Percentiles rank a stretch among this genome's conserved stretches.
Evolutionary conservation across 2,113 vertebrate genomes (phyloP).

Genomic region (Salminus brasiliensis): DNA sequence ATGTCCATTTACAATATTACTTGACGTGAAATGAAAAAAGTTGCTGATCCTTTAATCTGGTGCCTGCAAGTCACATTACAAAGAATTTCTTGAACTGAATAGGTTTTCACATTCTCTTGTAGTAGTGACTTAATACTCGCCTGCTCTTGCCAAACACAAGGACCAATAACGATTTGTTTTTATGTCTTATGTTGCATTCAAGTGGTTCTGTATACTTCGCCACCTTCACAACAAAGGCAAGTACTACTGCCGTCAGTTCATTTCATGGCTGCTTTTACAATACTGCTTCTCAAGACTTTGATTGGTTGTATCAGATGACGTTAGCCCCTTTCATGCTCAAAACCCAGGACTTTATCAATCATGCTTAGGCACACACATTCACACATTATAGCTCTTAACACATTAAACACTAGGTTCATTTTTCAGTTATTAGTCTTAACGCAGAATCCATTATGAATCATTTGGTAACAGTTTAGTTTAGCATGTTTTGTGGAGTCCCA

Average conservation of each 20-base stretch:
- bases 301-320: not conserved
- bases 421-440: too few species aligned
- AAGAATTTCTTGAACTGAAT: not conserved
- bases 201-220: not conserved
- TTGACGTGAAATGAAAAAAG: not conserved
- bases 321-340: not conserved
- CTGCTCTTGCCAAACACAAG: not conserved
- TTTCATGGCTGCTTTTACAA: slow-evolving; percentile 12
- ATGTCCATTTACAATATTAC: not conserved
- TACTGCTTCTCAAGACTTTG: not conserved
- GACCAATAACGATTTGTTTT: not conserved
- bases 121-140: not conserved
- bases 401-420: too few species aligned
- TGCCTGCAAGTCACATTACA: not conserved
- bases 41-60: not conserved
- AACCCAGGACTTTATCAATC: too few species aligned
- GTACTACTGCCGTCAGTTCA: not conserved
- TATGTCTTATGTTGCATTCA: not conserved
- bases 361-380: too few species aligned
- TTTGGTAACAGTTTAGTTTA: too few species aligned
- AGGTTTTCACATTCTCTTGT: not conserved
- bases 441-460: too few species aligned
- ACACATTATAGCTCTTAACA: too few species aligned
- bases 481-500: too few species aligned
- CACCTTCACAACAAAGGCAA: not conserved